Base-by-base conservation (phyloP, 1,140 invertebrate species). In the Neodiprion virginianus region DNA sequence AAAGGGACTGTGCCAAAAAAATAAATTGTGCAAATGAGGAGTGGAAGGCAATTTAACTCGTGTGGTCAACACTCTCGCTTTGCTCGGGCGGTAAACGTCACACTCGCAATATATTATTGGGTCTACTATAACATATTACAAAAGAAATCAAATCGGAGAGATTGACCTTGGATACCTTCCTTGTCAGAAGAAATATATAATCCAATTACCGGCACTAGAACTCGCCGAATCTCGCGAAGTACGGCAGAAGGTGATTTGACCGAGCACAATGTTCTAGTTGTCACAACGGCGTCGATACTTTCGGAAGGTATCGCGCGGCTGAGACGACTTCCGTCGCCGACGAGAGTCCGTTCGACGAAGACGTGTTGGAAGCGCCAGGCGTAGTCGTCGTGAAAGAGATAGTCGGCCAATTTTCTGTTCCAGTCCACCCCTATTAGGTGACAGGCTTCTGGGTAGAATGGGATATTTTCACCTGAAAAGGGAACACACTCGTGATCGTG, bases 391-490 rank as follows among this genome's bases (percentile, higher is more conserved):
- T 78, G 79, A 9, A 79, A 77, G 28, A 88, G 71, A 73, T 87
- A 88, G 21, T 85, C 81, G 10, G 71, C 77, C 14, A 88, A 66
- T 75, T 80, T 86, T 0, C 75, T 48, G 71, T 88, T 88, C 79
- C 84, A 85, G 71, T 87, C 86, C 9, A 88, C 83, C 17, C 78
- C 76, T 23, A 88, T 86, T 4, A 86, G 80, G 70, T 83, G 82
- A 17, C 81, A 79, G 12, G 77, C 81, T 8, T 83, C 75, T 1
- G 85, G 85, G 75, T 88, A 88, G 76, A 83, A 88, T 40, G 78
- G 84, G 71, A 88, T 83, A 73, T 88, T 88, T 73, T 86, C 82
- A 28, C 86, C 86, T 88, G 61, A 2, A 79, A 72, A 82, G 68
- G 5, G 21, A 66, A 21, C 4, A 66, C 21, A 66, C 61, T 21